A percentile compares a stretch with the other conserved stretches of the same genome.
phyloP scores from a whole-genome alignment of 1,140 invertebrate genomes.

The Drosophila lacteicornis region DNA sequence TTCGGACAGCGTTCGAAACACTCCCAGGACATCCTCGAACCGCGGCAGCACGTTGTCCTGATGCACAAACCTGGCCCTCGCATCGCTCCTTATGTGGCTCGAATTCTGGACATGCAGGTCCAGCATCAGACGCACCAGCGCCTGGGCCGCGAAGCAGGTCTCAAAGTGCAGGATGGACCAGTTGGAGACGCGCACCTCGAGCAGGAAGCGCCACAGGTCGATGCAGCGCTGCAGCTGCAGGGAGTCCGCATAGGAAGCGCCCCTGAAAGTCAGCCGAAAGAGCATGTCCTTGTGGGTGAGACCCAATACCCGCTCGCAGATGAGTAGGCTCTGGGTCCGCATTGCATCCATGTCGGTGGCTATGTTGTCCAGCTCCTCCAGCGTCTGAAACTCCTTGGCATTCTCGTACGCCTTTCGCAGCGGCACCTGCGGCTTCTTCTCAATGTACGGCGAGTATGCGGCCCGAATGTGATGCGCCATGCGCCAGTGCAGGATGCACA shows the following conservation, averaged over 20 bases:
- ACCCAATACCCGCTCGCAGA: conserved; percentile 93
- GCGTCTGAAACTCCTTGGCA: conserved; percentile 89
- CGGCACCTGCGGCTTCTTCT: conserved; percentile 87
- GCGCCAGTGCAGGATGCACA: conserved; percentile 89
- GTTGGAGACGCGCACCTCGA: conserved; percentile 92
- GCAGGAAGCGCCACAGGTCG: conserved; percentile 92
- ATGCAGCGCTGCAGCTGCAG: conserved; percentile 93
- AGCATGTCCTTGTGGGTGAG: conserved; percentile 93
- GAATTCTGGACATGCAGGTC: conserved; percentile 90
- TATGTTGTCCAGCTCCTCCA: conserved; percentile 90
- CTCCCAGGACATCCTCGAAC: conserved; percentile 90
- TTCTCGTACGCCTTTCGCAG: conserved; percentile 88
- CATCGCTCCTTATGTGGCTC: conserved; percentile 80
- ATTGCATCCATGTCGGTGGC: conserved; percentile 92
- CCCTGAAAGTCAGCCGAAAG: conserved; percentile 89
- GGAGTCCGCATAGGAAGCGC: conserved; percentile 94
- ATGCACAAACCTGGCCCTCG: conserved; percentile 57
- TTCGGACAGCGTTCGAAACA: conserved; percentile 86
- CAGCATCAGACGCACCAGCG: conserved; percentile 91
- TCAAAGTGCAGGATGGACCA: conserved; percentile 90
- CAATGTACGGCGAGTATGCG: conserved; percentile 74
- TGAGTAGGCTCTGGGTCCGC: conserved; percentile 92
- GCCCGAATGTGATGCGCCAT: conserved; percentile 87
- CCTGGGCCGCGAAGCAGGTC: conserved; percentile 93
- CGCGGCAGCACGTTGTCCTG: conserved; percentile 85